Base-by-base conservation (phyloP, 2,113 vertebrate genomes). In the Charadrius vociferus region DNA sequence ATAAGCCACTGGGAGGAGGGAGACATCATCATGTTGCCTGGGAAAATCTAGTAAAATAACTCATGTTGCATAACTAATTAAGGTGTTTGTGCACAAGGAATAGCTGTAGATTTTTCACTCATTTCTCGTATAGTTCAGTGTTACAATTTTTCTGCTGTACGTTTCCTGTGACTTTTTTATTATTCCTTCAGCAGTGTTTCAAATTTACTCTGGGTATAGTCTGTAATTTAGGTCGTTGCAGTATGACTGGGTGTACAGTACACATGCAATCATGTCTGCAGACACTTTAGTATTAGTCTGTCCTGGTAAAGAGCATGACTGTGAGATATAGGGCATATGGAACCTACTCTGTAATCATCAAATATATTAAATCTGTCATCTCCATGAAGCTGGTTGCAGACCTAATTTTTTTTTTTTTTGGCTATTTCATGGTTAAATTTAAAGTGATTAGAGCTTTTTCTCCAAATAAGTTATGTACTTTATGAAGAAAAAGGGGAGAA, bases 311-410 rank as follows among this genome's bases (percentile, higher is more conserved):
- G 83, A 95, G 39, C 36, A 27, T 58, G 37, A 34, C 49, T 90
- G 7, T 84, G 87, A 94, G 87, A 61, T 82, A 37, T 0, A 84
- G 50, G 26, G 29, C 15, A 9, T 73, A 12, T 26, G 61, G 37
- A 93, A 85, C 36, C 87, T 36, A 53, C 81, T 91, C 81, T 91
- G 49, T 87, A 90, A 91, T 94, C 89, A 75, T 95, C 91, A 47
- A 32, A 89, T 94, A n/a, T 41, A 65, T 95, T 95, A 49, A 47
- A 52, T 67, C 63, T 87, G 52, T 70, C 53, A 47, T 62, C 73
- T 91, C 58, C 18, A 4, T 39, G 41, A 62, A 70, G 39, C 55
- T 80, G 41, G 49, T 47, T 93, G 21, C 71, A 63, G 17, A 17
- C 41, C 45, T 66, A 7, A 4, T 52, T 29, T 29, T 27, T 71